Evolutionary conservation across 1,140 invertebrate genomes (phyloP).

Genomic region (Parasteatoda tepidariorum): DNA sequence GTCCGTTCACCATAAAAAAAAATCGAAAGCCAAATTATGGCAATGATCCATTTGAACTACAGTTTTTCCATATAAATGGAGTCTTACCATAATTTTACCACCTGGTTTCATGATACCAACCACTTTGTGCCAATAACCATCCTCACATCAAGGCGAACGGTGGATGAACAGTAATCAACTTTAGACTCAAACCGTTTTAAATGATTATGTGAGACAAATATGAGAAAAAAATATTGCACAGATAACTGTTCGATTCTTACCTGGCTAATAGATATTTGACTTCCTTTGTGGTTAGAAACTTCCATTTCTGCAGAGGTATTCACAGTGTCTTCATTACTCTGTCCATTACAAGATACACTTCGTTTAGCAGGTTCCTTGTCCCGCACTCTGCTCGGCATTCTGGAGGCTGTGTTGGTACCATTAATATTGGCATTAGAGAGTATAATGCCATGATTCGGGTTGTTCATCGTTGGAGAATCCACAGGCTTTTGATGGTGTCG

Average conservation of each 20-base stretch:
- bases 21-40: too few relatives aligned
- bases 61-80: too few relatives aligned
- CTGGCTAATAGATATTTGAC: slow-evolving; percentile 81
- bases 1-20: too few relatives aligned
- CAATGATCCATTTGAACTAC: too few relatives aligned
- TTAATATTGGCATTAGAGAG: slow-evolving; percentile 21
- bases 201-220: too few relatives aligned
- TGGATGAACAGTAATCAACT: too few relatives aligned
- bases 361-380: slow-evolving; percentile 13
- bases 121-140: too few relatives aligned
- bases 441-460: slow-evolving; percentile 17
- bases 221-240: too few relatives aligned
- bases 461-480: background rate
- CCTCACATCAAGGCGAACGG: too few relatives aligned
- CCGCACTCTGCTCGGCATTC: background rate
- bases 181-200: too few relatives aligned
- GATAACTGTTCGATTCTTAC: slow-evolving; percentile 1
- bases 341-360: slow-evolving; percentile 8
- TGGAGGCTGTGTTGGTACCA: slow-evolving; percentile 5
- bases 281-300: slow-evolving; percentile 71
- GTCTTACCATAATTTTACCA: too few relatives aligned
- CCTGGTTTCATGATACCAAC: too few relatives aligned
- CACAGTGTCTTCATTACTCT: slow-evolving; percentile 72
- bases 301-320: slow-evolving; percentile 69
- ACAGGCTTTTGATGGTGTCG: background rate